A percentile compares a stretch with the other conserved stretches of the same genome.
Evolutionary conservation across 2,113 vertebrate genomes (phyloP).

Genomic region (Merops nubicus): DNA sequence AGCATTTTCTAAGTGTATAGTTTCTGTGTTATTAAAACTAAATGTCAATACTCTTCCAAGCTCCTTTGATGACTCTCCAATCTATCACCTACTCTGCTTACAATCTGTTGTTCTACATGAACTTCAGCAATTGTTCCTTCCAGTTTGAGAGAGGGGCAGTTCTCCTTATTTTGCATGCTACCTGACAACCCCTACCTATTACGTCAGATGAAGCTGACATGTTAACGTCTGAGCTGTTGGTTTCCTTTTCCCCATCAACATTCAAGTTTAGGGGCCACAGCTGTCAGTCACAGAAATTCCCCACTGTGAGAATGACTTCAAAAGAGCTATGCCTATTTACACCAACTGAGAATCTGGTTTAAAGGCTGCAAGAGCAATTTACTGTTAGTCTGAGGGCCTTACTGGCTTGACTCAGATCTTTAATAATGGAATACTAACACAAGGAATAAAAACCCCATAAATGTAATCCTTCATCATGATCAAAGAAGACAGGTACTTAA

Average conservation of each 20-base stretch:
- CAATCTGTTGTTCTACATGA: neutral
- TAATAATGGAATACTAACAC: neutral
- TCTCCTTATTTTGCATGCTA: neutral
- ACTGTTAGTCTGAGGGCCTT: neutral
- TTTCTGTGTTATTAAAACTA: neutral
- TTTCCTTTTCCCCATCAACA: neutral
- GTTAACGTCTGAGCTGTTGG: neutral
- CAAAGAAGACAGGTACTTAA: neutral
- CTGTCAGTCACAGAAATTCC: neutral
- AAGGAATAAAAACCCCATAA: neutral
- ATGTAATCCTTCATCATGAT: neutral
- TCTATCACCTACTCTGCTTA: neutral
- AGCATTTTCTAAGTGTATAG: neutral
- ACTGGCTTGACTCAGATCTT: neutral
- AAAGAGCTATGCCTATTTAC: neutral
- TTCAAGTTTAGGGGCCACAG: neutral
- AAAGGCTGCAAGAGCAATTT: neutral
- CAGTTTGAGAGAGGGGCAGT: neutral
- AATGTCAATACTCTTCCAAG: neutral
- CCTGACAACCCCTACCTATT: neutral
- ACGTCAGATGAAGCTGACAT: fast-evolving
- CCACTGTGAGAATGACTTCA: neutral
- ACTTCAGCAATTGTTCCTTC: neutral
- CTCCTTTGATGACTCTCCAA: neutral
- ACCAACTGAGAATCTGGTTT: neutral